Evolutionary conservation across 2,797 vertebrate genomes (phyloP).

Genomic region (Rallus crepitans): DNA sequence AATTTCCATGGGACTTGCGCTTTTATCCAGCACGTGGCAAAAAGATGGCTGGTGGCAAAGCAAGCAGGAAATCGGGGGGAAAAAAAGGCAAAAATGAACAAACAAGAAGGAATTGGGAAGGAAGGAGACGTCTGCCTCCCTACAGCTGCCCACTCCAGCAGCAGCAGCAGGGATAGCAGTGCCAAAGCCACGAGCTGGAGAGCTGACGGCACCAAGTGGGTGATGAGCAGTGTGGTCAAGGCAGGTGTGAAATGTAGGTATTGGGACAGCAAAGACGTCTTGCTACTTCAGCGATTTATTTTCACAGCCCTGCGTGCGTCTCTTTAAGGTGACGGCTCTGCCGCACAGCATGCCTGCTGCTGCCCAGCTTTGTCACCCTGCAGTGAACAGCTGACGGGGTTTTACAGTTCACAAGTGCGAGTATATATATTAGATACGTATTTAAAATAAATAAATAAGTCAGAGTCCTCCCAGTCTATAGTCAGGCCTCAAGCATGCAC

Average conservation of each 20-base stretch:
- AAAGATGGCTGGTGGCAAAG: neutral
- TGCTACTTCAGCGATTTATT: neutral
- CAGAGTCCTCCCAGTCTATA: neutral
- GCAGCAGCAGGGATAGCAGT: neutral
- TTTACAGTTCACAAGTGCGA: neutral
- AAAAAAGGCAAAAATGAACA: neutral
- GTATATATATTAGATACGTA: neutral
- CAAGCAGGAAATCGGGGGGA: neutral
- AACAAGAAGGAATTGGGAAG: neutral
- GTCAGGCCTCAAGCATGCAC: neutral
- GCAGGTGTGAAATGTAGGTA: neutral
- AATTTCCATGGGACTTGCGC: neutral
- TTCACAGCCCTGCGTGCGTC: neutral
- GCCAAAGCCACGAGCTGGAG: fast-evolving
- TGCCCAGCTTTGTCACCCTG: neutral
- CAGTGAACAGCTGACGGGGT: neutral
- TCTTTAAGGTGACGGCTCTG: neutral
- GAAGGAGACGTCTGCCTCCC: neutral
- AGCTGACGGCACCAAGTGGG: fast-evolving
- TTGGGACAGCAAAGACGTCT: neutral
- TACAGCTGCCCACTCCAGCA: neutral
- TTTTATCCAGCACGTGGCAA: neutral
- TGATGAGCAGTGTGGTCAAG: fast-evolving
- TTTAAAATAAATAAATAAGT: neutral
- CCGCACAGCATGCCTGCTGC: neutral